Base-by-base conservation (phyloP, 2,888 invertebrate genomes). In the Rhagonycha fulva region DNA sequence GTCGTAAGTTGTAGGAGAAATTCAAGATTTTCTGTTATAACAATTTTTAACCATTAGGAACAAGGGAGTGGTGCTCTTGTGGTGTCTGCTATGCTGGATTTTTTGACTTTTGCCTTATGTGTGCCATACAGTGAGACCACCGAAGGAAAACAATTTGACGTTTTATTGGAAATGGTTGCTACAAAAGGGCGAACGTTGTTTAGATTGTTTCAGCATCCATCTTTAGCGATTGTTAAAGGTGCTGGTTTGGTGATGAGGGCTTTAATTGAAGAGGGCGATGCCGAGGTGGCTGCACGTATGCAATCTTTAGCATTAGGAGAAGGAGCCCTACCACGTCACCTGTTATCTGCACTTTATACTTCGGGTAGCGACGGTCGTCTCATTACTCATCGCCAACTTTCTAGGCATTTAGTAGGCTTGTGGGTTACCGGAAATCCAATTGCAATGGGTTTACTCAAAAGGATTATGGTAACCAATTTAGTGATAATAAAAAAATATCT, bases 71-170 rank as follows among this genome's bases (percentile, higher is more conserved):
- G 99, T 4, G 98, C 99, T 67, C 89, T 99, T 69, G 96, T 99
- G 12, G 96, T 99, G 79, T 95, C 98, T 30, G 96, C 98, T 80
- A 98, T 99, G 98, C 90, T 99, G 86, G 99, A 99, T 88, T 97
- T 99, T 86, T 90, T 99, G 79, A 99, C 99, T 61, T 99, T 98
- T 89, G 95, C 98, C 4, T 91, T 99, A 62, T 99, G 99, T 89
- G 97, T 98, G 79, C 99, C 99, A 4, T 99, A 99, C 89, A 97
- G 98, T 85, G 99, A 99, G 89, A 99, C 99, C 4, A 99, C 99
- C 0, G 98, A 98, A 85, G 97, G 98, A 70, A 96, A 96, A 85
- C 96, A 97, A 86, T 98, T 98, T 88, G 99, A 99, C 87, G 93
- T 93, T 82, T 90, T 99, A 71, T 88, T 99, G 24, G 96, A 97